phyloP scores from a whole-genome alignment of 1,140 invertebrate species.

The Trypoxylus dichotomus region DNA sequence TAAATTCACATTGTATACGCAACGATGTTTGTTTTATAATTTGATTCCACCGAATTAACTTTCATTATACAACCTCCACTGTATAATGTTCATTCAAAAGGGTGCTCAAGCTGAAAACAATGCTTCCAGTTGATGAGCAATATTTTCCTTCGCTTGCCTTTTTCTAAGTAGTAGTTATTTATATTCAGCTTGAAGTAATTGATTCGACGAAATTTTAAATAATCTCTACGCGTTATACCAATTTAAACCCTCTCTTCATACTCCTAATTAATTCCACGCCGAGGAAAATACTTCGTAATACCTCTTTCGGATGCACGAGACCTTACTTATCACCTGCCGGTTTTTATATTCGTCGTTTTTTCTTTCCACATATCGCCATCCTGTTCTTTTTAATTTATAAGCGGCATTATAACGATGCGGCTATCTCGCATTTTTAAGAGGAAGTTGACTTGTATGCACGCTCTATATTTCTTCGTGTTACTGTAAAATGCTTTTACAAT shows the following conservation, averaged over 20 bases:
- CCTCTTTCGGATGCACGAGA: not conserved
- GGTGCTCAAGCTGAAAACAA: not conserved
- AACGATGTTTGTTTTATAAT: not conserved
- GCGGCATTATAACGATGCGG: not conserved
- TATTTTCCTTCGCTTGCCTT: not conserved
- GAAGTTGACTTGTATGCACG: not conserved
- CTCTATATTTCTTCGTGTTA: not conserved
- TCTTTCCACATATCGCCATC: not conserved
- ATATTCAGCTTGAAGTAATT: not conserved
- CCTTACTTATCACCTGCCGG: slow-evolving; percentile 14
- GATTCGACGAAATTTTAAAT: not conserved
- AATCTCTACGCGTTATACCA: not conserved
- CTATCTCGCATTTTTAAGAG: not conserved
- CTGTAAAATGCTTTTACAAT: not conserved
- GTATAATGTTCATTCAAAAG: not conserved
- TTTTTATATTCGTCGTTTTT: not conserved
- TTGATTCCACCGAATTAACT: not conserved
- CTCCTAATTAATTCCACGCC: too few relatives aligned
- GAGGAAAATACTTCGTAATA: too few relatives aligned
- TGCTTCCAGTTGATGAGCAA: not conserved
- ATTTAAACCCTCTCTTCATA: too few relatives aligned
- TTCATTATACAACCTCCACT: not conserved
- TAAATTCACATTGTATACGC: too few relatives aligned
- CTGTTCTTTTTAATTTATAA: slow-evolving; percentile 19
- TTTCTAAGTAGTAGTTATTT: not conserved